phyloP scores from a whole-genome alignment of 2,113 vertebrate species.

The Cyanistes caeruleus region DNA sequence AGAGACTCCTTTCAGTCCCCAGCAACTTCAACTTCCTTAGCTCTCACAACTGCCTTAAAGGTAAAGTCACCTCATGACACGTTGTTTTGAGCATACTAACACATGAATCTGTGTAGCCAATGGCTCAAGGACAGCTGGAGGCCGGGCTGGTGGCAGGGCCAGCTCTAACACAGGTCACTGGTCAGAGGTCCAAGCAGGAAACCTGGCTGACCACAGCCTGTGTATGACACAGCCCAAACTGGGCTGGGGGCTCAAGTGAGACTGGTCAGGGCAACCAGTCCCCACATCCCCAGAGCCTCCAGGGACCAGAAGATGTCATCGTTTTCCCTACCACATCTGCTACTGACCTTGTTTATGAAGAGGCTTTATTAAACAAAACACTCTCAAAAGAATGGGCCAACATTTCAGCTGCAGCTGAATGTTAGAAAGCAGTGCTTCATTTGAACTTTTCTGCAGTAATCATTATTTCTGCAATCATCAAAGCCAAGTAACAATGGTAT shows the following conservation, averaged over 20 bases:
- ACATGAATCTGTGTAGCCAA: neutral
- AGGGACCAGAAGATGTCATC: neutral
- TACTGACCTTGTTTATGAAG: neutral
- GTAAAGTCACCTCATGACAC: too few species aligned
- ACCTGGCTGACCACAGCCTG: neutral
- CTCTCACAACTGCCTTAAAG: too few species aligned
- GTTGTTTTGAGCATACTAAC: neutral
- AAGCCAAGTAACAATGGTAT: neutral
- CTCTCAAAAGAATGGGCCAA: neutral
- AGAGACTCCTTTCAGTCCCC: too few species aligned
- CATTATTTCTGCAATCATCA: neutral
- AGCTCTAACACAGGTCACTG: neutral
- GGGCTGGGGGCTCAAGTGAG: neutral
- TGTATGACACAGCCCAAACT: neutral
- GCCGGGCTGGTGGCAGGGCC: neutral
- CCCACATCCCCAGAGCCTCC: neutral
- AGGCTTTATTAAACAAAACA: neutral
- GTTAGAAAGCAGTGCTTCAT: neutral
- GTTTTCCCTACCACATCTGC: neutral
- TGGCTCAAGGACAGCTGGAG: neutral
- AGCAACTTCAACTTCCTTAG: too few species aligned
- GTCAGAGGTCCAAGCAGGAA: neutral
- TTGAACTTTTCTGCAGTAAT: neutral
- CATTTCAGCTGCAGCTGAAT: neutral
- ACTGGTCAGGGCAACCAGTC: neutral